phyloP scores from a whole-genome alignment of 2,113 vertebrate genomes.

The Catharus minimus region DNA sequence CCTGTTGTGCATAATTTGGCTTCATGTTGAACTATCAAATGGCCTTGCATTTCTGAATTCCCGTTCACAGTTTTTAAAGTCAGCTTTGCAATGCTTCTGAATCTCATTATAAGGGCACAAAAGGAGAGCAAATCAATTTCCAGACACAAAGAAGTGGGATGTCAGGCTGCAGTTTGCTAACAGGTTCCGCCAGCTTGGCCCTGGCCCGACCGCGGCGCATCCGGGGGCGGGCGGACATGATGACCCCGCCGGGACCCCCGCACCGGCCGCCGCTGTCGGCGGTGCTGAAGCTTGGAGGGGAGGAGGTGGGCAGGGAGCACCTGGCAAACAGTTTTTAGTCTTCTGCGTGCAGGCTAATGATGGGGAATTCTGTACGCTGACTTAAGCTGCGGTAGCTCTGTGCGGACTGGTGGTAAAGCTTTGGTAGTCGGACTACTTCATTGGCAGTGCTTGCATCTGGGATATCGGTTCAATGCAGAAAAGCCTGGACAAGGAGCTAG shows the following conservation, averaged over 20 bases:
- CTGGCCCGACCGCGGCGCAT: background rate
- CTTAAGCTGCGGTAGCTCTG: background rate
- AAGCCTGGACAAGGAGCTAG: background rate
- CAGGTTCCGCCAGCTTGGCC: background rate
- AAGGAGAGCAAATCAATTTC: background rate
- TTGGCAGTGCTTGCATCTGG: background rate
- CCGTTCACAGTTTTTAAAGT: background rate
- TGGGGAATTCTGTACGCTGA: fast-evolving
- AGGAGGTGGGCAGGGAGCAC: background rate
- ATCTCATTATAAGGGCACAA: background rate
- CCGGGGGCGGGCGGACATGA: background rate
- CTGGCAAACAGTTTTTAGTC: background rate
- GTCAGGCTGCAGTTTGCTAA: background rate
- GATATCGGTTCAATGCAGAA: background rate
- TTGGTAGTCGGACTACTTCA: background rate
- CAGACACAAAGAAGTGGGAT: background rate
- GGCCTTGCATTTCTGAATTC: background rate
- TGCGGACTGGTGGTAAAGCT: background rate
- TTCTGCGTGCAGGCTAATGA: background rate
- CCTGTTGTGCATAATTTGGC: background rate
- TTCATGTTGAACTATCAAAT: background rate
- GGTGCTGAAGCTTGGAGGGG: background rate
- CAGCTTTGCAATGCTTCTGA: background rate
- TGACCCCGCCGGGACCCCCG: background rate
- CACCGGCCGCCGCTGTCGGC: background rate